Evolutionary conservation across 2,888 invertebrate genomes (phyloP).

Genomic region (Drosophila mimetica): DNA sequence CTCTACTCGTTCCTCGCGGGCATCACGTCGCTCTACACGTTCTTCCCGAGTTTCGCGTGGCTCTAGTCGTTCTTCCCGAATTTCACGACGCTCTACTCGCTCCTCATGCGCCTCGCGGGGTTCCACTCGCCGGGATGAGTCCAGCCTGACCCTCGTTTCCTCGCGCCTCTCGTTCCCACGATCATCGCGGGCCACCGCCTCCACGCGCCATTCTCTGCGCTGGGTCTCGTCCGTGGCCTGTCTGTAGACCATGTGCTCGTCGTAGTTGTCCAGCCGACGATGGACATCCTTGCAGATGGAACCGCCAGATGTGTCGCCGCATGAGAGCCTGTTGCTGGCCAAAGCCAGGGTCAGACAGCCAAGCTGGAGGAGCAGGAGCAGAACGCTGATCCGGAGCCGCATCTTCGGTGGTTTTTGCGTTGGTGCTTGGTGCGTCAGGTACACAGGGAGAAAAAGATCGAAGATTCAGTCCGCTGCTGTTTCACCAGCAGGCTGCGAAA

Average conservation of each 20-base stretch:
- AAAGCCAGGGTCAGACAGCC: constrained; percentile 26
- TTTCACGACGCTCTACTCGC: constrained; percentile 2
- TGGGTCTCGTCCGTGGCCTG: constrained; percentile 33
- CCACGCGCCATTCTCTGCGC: neutral
- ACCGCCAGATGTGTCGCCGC: neutral
- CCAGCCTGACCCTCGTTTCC: constrained; percentile 19
- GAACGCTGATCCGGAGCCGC: constrained; percentile 18
- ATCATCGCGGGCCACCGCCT: constrained; percentile 24
- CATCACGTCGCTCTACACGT: neutral
- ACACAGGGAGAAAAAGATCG: constrained; percentile 7
- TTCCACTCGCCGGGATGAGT: neutral
- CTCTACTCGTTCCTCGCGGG: neutral
- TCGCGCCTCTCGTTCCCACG: constrained; percentile 21
- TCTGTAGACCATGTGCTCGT: constrained; percentile 69
- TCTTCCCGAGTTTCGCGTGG: neutral
- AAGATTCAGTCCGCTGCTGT: constrained; percentile 24
- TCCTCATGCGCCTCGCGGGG: neutral
- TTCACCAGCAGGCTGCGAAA: constrained; percentile 34
- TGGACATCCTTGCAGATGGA: constrained; percentile 21
- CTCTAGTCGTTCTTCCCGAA: neutral
- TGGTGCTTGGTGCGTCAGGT: constrained; percentile 15
- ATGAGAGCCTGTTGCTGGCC: constrained; percentile 24
- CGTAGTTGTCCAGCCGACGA: constrained; percentile 55
- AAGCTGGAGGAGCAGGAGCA: constrained; percentile 23
- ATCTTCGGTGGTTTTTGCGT: neutral